Base-by-base conservation (phyloP, 92 coral and sea anemone species). In the Bergia sp. region DNA sequence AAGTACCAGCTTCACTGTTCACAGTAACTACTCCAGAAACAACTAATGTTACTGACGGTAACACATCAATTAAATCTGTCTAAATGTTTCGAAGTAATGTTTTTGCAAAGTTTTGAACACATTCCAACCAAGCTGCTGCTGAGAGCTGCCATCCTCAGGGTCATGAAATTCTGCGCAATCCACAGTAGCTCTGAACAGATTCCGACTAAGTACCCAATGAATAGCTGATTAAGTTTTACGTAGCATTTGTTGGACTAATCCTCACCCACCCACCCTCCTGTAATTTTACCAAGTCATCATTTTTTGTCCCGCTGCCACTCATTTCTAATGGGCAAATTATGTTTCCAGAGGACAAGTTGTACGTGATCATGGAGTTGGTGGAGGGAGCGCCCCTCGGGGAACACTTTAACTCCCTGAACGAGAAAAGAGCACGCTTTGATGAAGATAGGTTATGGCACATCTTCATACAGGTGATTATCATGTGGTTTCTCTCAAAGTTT, bases 311-410 rank as follows among this genome's bases (percentile, higher is more conserved):
- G 18, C 69, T 61, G n/a, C 69, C 69, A 20, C 79, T 41, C 23
- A n/a, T 10, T 76, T 41, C 29, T 76, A 66, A 29, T 66, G 42
- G 11, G 3, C 61, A 49, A 11, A 4, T 76, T 42, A 37, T 76
- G 80, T 41, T 76, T 5, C 2, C 91, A 97, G 99, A 93, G 95
- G 98, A 97, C 86, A 97, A 93, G 49, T 93, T 97, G 82, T 97
- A 93, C 69, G 94, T 97, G 36, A 93, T 97, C 20, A 97, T 97
- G 99, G 99, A 97, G 86, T 91, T 94, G 29, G 94, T 97, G 13
- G 99, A 97, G 81, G 99, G 99, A 11, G 99, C 99, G 9, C 97
- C 99, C 36, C 96, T 97, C 12, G 96, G 97, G 11, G 99, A 97
- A 58, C 99, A 97, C 91, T 97, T 97, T 49, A 97, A 97, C 87